phyloP scores from a whole-genome alignment of 2,113 vertebrate species.

The Colaptes auratus region DNA sequence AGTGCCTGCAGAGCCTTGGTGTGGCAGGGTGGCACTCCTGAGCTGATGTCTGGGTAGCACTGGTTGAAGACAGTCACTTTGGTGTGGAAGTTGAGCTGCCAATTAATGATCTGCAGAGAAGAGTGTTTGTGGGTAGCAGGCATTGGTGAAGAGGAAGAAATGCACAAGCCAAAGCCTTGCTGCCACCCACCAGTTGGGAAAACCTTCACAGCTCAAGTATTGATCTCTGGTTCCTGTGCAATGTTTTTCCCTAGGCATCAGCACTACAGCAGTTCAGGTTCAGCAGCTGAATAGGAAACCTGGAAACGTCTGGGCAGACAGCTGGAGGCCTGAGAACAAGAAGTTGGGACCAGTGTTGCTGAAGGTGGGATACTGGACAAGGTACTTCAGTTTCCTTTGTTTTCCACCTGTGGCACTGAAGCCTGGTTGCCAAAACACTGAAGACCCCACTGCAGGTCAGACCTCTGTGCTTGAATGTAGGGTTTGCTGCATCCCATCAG shows the following conservation, averaged over 20 bases:
- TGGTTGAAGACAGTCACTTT: background rate
- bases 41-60: background rate
- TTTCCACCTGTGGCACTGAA: background rate
- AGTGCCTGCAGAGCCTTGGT: background rate
- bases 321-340: background rate
- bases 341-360: background rate
- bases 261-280: background rate
- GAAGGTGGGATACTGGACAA: background rate
- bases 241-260: background rate
- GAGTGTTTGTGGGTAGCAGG: background rate
- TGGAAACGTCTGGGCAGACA: background rate
- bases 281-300: background rate
- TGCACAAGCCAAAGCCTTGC: background rate
- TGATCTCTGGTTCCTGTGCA: background rate
- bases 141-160: background rate
- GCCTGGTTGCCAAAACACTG: background rate
- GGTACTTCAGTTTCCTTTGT: background rate
- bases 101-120: background rate
- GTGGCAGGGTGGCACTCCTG: rapidly evolving
- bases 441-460: background rate
- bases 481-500: rapidly evolving
- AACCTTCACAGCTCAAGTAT: too few relatives aligned
- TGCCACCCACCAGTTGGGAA: background rate
- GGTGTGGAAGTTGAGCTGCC: background rate
- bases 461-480: background rate